phyloP scores from a whole-genome alignment of 1,140 invertebrate genomes.

The Psilanteris sp. region DNA sequence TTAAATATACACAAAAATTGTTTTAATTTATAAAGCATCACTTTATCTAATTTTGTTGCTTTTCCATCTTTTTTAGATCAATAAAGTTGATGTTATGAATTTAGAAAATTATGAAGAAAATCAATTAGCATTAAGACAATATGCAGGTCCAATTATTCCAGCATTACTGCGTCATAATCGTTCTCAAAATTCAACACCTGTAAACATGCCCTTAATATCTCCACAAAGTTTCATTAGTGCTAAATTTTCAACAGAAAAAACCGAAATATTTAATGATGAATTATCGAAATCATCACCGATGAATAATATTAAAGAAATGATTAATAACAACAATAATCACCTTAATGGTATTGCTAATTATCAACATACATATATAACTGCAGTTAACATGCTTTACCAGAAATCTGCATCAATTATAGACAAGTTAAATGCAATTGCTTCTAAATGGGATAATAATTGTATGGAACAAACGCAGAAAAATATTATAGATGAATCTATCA shows the following conservation, averaged over 20 bases:
- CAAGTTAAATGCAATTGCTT: not conserved
- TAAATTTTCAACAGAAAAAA: not conserved
- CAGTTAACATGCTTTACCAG: not conserved
- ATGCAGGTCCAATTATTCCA: conserved; percentile 11
- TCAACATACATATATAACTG: not conserved
- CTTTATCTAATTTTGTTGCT: conserved; percentile 36
- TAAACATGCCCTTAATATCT: conserved; percentile 5
- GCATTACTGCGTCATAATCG: not conserved
- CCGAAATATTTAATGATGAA: too few relatives aligned
- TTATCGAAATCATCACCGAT: not conserved
- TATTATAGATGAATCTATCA: too few relatives aligned
- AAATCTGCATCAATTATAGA: not conserved
- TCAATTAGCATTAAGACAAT: conserved; percentile 1
- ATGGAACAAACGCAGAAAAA: not conserved
- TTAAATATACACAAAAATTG: too few relatives aligned
- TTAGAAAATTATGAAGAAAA: conserved; percentile 16
- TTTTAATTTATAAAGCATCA: conserved; percentile 19
- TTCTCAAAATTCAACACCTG: not conserved
- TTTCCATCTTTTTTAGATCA: conserved; percentile 18
- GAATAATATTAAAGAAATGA: not conserved
- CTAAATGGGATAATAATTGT: not conserved
- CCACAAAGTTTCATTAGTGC: conserved; percentile 9
- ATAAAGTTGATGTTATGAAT: conserved; percentile 18
- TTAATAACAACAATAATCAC: too few relatives aligned
- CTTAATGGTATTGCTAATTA: not conserved